Percentiles rank a stretch among this genome's conserved stretches.
Evolutionary conservation across 1,140 invertebrate species (phyloP).

Genomic region (Bombus polaris): DNA sequence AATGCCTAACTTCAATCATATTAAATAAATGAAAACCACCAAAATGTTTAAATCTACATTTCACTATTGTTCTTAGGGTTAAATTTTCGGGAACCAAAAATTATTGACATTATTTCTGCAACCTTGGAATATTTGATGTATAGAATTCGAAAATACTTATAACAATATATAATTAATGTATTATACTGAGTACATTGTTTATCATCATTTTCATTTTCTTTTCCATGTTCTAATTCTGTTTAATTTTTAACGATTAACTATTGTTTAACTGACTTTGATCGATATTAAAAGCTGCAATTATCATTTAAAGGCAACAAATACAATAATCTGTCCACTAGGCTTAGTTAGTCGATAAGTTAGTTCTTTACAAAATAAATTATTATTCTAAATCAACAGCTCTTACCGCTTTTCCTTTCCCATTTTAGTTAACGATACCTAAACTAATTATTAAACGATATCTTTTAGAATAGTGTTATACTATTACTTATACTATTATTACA

Average conservation of each 20-base stretch:
- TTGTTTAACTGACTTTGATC: constrained; percentile 40
- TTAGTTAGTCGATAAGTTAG: constrained; percentile 61
- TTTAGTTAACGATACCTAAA: background rate
- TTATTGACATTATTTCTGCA: no score
- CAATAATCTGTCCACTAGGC: constrained; percentile 73
- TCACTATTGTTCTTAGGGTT: no score
- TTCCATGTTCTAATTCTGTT: background rate
- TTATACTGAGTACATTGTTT: background rate
- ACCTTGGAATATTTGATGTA: no score
- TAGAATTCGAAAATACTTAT: background rate
- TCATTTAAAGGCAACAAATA: constrained; percentile 58
- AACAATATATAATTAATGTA: background rate
- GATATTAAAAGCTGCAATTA: constrained; percentile 32
- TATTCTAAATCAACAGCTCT: constrained; percentile 44
- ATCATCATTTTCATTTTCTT: background rate
- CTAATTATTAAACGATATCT: background rate
- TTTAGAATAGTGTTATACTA: no score
- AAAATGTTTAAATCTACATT: background rate
- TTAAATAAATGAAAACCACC: background rate
- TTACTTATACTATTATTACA: no score
- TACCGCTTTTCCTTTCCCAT: background rate
- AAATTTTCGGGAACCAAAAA: no score
- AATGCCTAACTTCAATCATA: background rate
- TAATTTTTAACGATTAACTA: background rate
- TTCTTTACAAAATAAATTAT: constrained; percentile 66